Evolutionary conservation across 2,797 vertebrate genomes (phyloP).

Genomic region (Chiloscyllium punctatum): DNA sequence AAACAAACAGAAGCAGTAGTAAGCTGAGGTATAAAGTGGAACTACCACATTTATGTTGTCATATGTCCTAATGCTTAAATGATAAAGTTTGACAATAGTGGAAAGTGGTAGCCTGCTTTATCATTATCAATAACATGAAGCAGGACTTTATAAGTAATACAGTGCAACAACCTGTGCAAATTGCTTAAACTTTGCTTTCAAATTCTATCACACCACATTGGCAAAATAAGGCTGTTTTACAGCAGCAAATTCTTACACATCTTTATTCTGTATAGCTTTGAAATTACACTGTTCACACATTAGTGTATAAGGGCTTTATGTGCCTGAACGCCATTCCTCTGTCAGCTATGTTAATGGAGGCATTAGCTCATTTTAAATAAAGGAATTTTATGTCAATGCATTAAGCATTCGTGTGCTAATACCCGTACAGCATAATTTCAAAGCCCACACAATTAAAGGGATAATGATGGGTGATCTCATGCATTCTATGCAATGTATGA

Average conservation of each 20-base stretch:
- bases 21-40: background rate
- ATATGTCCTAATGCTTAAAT: background rate
- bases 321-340: background rate
- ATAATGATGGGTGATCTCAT: slow-evolving; percentile 12
- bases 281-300: background rate
- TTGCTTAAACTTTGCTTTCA: background rate
- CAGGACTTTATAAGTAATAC: background rate
- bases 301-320: background rate
- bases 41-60: background rate
- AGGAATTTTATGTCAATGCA: background rate
- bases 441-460: background rate
- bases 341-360: background rate
- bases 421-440: background rate
- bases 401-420: slow-evolving; percentile 20
- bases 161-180: slow-evolving; percentile 10
- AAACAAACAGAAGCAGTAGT: background rate
- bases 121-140: background rate
- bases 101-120: background rate
- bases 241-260: slow-evolving; percentile 1
- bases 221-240: background rate
- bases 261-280: background rate
- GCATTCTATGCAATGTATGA: background rate
- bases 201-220: background rate
- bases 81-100: background rate
- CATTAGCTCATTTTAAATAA: background rate